Conservation (phyloP, 2,888 invertebrate species). For the Hirtodrosophila histrioides region DNA sequence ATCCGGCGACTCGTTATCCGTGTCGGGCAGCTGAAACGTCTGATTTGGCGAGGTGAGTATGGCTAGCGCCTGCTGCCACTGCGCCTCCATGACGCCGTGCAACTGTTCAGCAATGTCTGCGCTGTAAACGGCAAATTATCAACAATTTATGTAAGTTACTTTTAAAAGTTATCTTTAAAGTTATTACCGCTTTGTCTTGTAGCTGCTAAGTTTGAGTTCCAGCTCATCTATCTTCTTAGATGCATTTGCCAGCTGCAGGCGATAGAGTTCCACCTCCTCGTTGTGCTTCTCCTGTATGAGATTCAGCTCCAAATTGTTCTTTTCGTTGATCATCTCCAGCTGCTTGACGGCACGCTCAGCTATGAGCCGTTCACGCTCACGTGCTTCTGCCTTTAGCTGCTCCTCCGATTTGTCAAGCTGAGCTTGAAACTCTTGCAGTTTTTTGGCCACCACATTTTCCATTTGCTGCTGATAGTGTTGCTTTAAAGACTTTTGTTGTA, state of each 20-base stretch:
- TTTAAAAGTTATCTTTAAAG: background rate
- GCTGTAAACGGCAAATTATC: conserved; percentile 82
- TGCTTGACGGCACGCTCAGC: conserved; percentile 90
- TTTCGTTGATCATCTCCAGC: conserved; percentile 89
- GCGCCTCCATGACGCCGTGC: conserved; percentile 91
- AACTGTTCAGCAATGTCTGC: conserved; percentile 90
- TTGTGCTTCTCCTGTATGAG: conserved; percentile 91
- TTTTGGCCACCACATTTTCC: conserved; percentile 90
- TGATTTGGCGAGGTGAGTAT: conserved; percentile 86
- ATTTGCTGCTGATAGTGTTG: conserved; percentile 92
- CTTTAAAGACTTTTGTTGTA: conserved; percentile 88
- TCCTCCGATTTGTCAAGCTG: conserved; percentile 90
- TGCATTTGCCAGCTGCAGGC: conserved; percentile 89
- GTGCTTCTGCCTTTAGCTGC: conserved; percentile 87
- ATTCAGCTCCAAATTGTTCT: conserved; percentile 90
- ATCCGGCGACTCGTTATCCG: conserved; percentile 66
- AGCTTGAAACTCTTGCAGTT: conserved; percentile 90
- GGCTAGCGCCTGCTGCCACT: conserved; percentile 91
- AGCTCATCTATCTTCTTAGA: conserved; percentile 88
- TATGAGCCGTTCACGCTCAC: conserved; percentile 87
- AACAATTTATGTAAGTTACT: background rate
- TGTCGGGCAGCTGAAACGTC: conserved; percentile 47
- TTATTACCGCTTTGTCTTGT: conserved; percentile 80
- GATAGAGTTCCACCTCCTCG: conserved; percentile 90
- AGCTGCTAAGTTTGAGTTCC: conserved; percentile 86